A percentile compares a stretch with the other conserved stretches of the same genome.
These are phyloP conservation scores for Mastacembelus armatus DNA, from an alignment of 2,797 vertebrate species.

Conservation along the genomic window DNA sequence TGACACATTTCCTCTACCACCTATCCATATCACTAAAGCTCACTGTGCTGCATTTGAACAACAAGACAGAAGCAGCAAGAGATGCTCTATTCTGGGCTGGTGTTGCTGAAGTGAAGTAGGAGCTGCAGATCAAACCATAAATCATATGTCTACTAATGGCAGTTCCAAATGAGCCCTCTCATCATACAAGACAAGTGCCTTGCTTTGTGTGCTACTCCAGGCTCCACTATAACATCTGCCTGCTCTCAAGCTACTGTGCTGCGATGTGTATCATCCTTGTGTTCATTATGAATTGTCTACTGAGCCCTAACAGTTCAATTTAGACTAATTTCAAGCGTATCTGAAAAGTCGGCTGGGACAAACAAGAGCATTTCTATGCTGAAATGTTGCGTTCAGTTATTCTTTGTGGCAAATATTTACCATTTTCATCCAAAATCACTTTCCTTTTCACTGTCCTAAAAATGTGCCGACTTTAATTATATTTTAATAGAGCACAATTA, in stretches of 20 bases:
- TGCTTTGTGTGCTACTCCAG: slow-evolving; percentile 86
- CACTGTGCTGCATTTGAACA: slow-evolving; percentile 20
- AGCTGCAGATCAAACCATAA: slow-evolving; percentile 82
- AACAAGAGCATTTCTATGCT: slow-evolving; percentile 26
- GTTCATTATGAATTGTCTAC: slow-evolving; percentile 82
- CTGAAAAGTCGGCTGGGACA: slow-evolving; percentile 47
- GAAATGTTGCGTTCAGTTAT: not conserved
- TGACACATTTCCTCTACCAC: slow-evolving; percentile 23
- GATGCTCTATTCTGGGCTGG: slow-evolving; percentile 36
- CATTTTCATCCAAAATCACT: not conserved
- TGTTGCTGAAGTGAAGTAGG: slow-evolving; percentile 51
- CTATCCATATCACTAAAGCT: slow-evolving; percentile 26
- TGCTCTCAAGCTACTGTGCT: slow-evolving; percentile 79
- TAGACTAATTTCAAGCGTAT: slow-evolving; percentile 49
- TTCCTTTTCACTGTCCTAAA: not conserved
- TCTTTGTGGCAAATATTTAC: not conserved
- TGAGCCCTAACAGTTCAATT: slow-evolving; percentile 67
- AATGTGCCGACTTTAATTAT: not conserved
- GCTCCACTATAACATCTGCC: slow-evolving; percentile 85
- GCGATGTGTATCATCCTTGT: slow-evolving; percentile 69
- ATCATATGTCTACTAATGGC: slow-evolving; percentile 89
- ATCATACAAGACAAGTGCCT: slow-evolving; percentile 91
- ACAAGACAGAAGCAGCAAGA: slow-evolving; percentile 22
- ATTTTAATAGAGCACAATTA: slow-evolving; percentile 7
- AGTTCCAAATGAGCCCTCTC: slow-evolving; percentile 89